A percentile compares a stretch with the other conserved stretches of the same genome.
Conservation (phyloP, 1,140 invertebrate species). For the Acromyrmex charruanus region DNA sequence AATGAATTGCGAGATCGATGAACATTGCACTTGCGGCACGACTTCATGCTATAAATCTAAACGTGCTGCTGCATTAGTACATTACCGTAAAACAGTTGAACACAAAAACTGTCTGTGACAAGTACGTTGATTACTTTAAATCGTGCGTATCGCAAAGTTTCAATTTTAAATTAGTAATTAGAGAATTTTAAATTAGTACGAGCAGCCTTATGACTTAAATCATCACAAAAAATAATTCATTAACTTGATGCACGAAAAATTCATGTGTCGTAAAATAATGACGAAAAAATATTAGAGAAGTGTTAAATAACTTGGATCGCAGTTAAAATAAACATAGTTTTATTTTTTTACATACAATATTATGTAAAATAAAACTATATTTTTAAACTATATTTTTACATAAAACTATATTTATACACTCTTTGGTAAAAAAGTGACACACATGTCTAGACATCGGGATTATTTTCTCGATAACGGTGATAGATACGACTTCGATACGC, state of each 20-base stretch:
- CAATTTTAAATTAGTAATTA: neutral
- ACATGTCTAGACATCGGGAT: no score
- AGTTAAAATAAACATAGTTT: neutral
- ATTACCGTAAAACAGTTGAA: neutral
- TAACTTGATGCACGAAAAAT: neutral
- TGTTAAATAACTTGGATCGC: neutral
- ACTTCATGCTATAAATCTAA: slow-evolving; percentile 54
- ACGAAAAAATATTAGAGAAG: neutral
- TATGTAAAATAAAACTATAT: neutral
- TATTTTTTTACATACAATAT: no score
- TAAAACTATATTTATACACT: neutral
- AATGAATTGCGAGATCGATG: slow-evolving; percentile 58
- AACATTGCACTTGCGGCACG: slow-evolving; percentile 50
- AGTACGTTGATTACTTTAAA: neutral
- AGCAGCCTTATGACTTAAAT: neutral
- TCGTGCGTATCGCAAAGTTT: neutral
- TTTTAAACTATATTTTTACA: neutral
- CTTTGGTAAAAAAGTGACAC: no score
- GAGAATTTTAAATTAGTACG: neutral
- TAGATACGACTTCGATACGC: no score
- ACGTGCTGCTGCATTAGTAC: slow-evolving; percentile 27
- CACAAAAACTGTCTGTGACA: slow-evolving; percentile 7
- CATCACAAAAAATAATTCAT: slow-evolving; percentile 3
- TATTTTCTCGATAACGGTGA: no score
- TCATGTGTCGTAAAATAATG: neutral